Conservation (phyloP, 2,888 invertebrate genomes). For the Scaptodrosophila latifasciaeformis region DNA sequence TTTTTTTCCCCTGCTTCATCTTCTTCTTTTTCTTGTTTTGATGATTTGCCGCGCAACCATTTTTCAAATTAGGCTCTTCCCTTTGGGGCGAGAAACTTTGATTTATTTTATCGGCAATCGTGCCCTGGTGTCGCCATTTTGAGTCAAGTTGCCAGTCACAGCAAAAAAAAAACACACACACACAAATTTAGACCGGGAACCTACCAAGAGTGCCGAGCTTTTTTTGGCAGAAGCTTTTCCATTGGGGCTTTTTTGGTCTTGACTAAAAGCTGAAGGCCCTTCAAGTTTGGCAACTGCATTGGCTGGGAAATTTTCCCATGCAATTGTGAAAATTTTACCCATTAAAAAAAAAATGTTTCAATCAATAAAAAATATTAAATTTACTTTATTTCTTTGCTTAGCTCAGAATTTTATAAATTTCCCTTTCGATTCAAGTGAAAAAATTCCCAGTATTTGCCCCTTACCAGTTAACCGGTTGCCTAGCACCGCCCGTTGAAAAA, state of each 20-base stretch:
- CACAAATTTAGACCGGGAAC: background rate
- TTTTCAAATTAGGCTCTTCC: constrained; percentile 23
- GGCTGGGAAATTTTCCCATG: no score
- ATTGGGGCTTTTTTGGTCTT: no score
- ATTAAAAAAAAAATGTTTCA: no score
- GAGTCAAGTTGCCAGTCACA: constrained; percentile 1
- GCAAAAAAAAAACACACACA: no score
- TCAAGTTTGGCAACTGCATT: no score
- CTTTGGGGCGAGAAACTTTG: constrained; percentile 44
- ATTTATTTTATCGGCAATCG: constrained; percentile 43
- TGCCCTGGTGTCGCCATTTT: constrained; percentile 45
- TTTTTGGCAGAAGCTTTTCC: no score
- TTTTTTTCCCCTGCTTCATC: no score
- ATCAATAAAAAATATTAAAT: no score
- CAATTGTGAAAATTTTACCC: no score
- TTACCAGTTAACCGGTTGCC: background rate
- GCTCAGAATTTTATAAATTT: constrained; percentile 1
- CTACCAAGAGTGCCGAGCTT: no score
- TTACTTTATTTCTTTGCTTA: background rate
- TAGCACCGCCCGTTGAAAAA: constrained; percentile 62
- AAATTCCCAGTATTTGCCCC: constrained; percentile 60
- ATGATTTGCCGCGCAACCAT: constrained; percentile 55
- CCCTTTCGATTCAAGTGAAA: background rate
- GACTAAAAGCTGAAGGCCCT: no score
- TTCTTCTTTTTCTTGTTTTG: no score